Base-by-base conservation (phyloP, 2,113 vertebrate species). In the Agelaius phoeniceus region DNA sequence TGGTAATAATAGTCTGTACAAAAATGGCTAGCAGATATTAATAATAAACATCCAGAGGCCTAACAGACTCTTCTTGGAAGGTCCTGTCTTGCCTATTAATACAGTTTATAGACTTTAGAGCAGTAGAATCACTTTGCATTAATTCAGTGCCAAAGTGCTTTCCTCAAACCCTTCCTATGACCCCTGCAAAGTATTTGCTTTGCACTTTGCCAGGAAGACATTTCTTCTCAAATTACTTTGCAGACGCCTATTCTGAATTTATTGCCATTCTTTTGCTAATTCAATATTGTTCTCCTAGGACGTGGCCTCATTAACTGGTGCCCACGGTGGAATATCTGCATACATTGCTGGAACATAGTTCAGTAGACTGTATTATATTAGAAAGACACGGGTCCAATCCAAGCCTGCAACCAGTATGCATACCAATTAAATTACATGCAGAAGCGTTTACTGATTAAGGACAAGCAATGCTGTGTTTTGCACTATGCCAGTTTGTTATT, bases 241-340 rank as follows among this genome's bases (percentile, higher is more conserved):
- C 55, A 67, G 63, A 67, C 0, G 6, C 48, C 37, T 90, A 6
- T 91, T 84, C 69, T 84, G 80, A 95, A 68, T 96, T 90, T 94
- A 77, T 90, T 93, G 83, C 75, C 33, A 59, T 96, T 91, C 74
- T 95, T 79, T 35, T 94, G 66, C 71, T 87, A 83, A 87, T 87
- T 83, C 51, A 67, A 6, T 89, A 88, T 85, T 90, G 79, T 69
- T 85, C 82, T 95, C 57, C 16, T 30, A 43, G 72, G 72, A 88
- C 7, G 0, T 44, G 67, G 51, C 84, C 87, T 93, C 62, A 31
- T 93, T 91, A 87, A 66, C 63, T 55, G 67, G 10, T 93, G 67
- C 55, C 55, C 2, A 1, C 46, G 51, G 81, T 93, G 27, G 59
- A 90, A 73, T 95, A 89, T 80, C 74, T 74, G 69, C 43, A 12